These are phyloP conservation scores for Rotaria magnacalcarata DNA, from an alignment of 2,888 invertebrate species.

Conservation along the genomic window DNA sequence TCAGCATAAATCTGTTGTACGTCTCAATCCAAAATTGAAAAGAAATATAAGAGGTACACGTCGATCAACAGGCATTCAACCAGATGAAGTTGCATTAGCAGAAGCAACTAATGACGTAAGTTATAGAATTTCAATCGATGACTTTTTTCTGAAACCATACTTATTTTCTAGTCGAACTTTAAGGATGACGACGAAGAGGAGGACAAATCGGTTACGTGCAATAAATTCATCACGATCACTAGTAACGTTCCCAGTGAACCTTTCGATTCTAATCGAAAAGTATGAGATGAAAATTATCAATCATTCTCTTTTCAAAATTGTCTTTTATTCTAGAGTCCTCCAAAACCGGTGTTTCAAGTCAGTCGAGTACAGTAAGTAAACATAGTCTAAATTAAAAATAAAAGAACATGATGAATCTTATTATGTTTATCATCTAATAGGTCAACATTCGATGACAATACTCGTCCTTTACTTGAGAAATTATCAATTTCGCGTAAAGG, in stretches of 20 bases:
- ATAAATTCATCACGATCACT: background rate
- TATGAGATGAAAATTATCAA: background rate
- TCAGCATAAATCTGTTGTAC: background rate
- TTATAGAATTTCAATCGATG: background rate
- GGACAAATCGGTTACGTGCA: background rate
- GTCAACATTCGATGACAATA: background rate
- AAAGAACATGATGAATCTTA: background rate
- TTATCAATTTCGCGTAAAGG: background rate
- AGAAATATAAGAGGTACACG: conserved; percentile 14
- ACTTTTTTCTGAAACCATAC: background rate
- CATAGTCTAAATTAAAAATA: background rate
- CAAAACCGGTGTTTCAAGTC: background rate
- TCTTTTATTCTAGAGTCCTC: background rate
- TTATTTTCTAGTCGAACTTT: background rate
- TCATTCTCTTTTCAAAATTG: no score
- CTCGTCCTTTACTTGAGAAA: background rate
- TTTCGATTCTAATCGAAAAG: background rate
- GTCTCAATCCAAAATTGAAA: conserved; percentile 24
- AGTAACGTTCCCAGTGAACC: background rate
- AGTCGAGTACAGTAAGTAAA: background rate
- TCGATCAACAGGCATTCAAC: conserved; percentile 5
- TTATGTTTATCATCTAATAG: background rate
- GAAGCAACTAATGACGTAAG: background rate
- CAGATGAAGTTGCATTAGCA: background rate
- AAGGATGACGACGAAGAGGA: background rate